These are phyloP conservation scores for Laticauda laticaudata DNA, from an alignment of 2,113 vertebrate genomes.

Conservation along the genomic window DNA sequence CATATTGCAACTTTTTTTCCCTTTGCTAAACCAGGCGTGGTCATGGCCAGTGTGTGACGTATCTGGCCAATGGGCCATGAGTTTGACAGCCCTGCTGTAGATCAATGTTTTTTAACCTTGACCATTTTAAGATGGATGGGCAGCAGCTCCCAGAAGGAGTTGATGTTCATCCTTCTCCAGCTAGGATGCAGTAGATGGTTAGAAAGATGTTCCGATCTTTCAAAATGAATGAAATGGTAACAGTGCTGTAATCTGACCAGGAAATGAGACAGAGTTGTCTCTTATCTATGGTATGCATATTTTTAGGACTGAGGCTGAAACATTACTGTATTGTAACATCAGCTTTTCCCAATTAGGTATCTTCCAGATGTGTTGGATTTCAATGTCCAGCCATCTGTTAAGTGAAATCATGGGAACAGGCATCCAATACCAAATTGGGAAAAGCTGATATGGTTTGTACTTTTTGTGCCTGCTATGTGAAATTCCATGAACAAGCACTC, in stretches of 20 bases:
- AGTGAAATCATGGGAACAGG: neutral
- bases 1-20: no score
- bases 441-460: neutral
- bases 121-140: neutral
- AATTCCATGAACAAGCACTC: neutral
- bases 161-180: neutral
- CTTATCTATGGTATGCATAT: neutral
- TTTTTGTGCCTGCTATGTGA: neutral
- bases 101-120: neutral
- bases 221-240: neutral
- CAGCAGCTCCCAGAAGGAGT: neutral
- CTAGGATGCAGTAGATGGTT: neutral
- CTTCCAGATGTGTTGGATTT: neutral
- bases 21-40: no score
- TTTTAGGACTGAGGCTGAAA: neutral
- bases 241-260: neutral
- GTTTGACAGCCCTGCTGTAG: no score
- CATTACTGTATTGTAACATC: neutral
- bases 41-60: no score
- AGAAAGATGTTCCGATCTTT: neutral
- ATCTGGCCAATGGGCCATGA: no score
- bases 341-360: neutral
- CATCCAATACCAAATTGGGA: neutral
- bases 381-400: neutral
- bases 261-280: neutral